Base-by-base conservation (phyloP, 2,113 vertebrate genomes). In the Corynorhinus townsendii region DNA sequence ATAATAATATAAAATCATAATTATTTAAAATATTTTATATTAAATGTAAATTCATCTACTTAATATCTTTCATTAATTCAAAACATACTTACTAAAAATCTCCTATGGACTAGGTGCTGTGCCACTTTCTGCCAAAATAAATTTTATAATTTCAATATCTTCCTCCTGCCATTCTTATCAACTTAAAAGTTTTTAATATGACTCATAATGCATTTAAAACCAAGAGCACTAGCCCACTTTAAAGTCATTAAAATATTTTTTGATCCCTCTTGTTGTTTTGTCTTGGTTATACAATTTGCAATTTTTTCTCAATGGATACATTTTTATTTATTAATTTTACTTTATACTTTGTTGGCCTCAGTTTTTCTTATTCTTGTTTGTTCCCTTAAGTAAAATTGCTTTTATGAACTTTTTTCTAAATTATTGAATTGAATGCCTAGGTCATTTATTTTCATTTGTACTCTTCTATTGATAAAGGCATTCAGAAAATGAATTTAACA, bases 371-470 rank as follows among this genome's bases (percentile, higher is more conserved):
- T 52, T 91, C 54, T 64, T 52, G 17, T 49, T 54, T 71, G 8
- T 1, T 56, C 87, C 22, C 24, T 86, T 82, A 76, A 47, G 11
- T 15, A 8, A 79, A 56, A 35, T 73, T 83, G 40, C 49, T 94
- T 83, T 84, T 68, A 47, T 94, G 33, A 59, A 35, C 7, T 17
- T 59, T 95, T 90, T 68, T 28, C 49, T 85, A 76, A 86, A 40
- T 81, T 90, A 59, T 49, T 73, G 56, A 93, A 59, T 59, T 49
- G 20, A 86, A 69, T 86, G 47, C 47, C 52, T 64, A 69, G 72
- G 49, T 86, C 82, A 90, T 79, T 89, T 96, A 43, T 79, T 89
- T 95, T 90, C 56, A 81, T 93, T 85, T 59, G 77, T 40, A 20
- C 16, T 76, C 35, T 77, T 72, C 28, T 62, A 83, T 52, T 93